These are phyloP conservation scores for Potamarius usumacintae DNA, from an alignment of 2,113 vertebrate genomes.

Conservation along the genomic window DNA sequence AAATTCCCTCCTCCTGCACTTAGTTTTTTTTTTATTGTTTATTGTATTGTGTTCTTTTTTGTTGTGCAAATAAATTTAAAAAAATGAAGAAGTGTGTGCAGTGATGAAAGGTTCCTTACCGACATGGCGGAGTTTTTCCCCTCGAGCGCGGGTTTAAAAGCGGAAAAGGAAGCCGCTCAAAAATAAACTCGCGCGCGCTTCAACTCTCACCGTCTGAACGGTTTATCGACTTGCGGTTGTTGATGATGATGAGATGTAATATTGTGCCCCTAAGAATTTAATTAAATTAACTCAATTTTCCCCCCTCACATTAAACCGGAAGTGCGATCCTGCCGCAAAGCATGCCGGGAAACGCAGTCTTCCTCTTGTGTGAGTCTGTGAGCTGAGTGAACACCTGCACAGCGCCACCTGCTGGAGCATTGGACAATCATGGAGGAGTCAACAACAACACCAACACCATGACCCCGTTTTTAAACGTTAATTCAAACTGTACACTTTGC, in stretches of 20 bases:
- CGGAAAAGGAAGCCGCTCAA: not conserved
- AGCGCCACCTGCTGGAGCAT: not conserved
- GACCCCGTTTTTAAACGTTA: not conserved
- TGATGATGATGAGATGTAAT: not conserved
- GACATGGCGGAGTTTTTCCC: constrained; percentile 27
- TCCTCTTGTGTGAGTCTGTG: not conserved
- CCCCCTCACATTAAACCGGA: not conserved
- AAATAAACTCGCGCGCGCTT: not conserved
- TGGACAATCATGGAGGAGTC: no score
- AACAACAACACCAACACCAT: no score
- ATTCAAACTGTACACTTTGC: not conserved
- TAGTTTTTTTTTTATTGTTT: no score
- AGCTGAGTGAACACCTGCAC: not conserved
- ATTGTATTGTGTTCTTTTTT: no score
- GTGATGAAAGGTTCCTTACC: constrained; percentile 52
- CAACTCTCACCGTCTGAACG: not conserved
- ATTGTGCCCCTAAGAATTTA: not conserved
- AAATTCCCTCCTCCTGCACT: constrained; percentile 25
- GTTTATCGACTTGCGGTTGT: not conserved
- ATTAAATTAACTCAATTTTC: not conserved
- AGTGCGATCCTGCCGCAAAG: not conserved
- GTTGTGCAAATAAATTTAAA: no score
- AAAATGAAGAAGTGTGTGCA: no score
- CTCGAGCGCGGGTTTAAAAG: not conserved
- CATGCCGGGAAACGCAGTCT: constrained; percentile 41